These are phyloP conservation scores for Villa cingulata DNA, from an alignment of 2,888 invertebrate genomes.

Conservation along the genomic window DNA sequence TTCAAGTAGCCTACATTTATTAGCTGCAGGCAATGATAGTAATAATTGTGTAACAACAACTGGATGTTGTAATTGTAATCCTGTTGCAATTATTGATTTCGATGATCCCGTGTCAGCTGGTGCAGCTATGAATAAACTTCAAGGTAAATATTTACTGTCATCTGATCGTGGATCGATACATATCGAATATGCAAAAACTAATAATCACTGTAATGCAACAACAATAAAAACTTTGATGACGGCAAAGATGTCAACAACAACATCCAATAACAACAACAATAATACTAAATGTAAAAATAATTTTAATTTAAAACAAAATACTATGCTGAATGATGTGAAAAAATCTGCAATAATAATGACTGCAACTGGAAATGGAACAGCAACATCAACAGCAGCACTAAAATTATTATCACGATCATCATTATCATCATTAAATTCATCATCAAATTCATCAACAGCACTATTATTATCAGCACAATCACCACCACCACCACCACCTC, in stretches of 20 bases:
- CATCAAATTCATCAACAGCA: not conserved
- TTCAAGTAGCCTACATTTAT: conserved; percentile 29
- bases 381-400: no score
- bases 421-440: not conserved
- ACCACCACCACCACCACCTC: conserved; percentile 26
- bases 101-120: conserved; percentile 83
- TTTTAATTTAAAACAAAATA: no score
- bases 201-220: no score
- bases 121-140: conserved; percentile 83
- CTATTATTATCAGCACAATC: conserved; percentile 11
- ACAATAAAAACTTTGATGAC: no score
- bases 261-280: no score
- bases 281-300: no score
- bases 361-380: no score
- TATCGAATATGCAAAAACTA: conserved; percentile 97
- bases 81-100: conserved; percentile 98
- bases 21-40: conserved; percentile 22
- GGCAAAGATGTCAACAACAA: no score
- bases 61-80: conserved; percentile 44
- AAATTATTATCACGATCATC: conserved; percentile 26
- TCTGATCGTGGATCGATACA: conserved; percentile 95
- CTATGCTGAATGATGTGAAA: conserved; percentile 71
- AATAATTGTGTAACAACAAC: no score
- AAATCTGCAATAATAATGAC: no score
- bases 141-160: conserved; percentile 91